Evolutionary conservation across 2,888 invertebrate genomes (phyloP), one percentile per base, ranked within the genome.

Genomic region (Trissolcus japonicus): DNA sequence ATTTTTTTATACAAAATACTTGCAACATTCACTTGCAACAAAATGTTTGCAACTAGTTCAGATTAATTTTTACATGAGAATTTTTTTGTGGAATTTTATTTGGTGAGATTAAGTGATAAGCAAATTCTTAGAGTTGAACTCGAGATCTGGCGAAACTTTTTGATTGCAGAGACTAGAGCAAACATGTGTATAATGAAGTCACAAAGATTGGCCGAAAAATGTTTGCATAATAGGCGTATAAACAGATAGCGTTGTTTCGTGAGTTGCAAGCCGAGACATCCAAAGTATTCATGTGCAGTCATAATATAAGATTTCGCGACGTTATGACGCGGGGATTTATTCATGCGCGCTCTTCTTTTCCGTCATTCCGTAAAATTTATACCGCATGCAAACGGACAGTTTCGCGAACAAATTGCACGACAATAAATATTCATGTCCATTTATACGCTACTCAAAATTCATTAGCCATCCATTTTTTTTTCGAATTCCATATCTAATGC

Each of bases 401-500:
- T 14, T 53, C 57, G 25, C 51, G 54, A 60, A 68, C 53, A 60
- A 60, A 68, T 60, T 60, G 40, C 16, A 9, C 11, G 46, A 68
- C 46, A 48, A 60, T 68, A 53, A 53, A 68, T 60, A 60, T 68
- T 60, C 68, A 60, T 68, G 57, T 14, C 3, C 53, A 29, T 43
- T 67, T 57, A 67, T 67, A 41, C 50, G 41, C 57, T 16, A 65
- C 43, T 67, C 19, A 60, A 59, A 67, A 67, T 67, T 67, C 59
- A 67, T 59, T 53, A 35, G 11, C 7, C 35, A 9, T 35, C 35
- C 25, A 25, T 9, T 35, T 35, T 35, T 35, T 11, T 35, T 35
- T 35, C 35, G 6, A 35, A 35, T 35, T 35, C 35, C 35, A 35
- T 9, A 1, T 35, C 11, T 1, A 35, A 11, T 35, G 25, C 25